Conservation (phyloP, 2,113 vertebrate genomes). For the Zapus hudsonius region DNA sequence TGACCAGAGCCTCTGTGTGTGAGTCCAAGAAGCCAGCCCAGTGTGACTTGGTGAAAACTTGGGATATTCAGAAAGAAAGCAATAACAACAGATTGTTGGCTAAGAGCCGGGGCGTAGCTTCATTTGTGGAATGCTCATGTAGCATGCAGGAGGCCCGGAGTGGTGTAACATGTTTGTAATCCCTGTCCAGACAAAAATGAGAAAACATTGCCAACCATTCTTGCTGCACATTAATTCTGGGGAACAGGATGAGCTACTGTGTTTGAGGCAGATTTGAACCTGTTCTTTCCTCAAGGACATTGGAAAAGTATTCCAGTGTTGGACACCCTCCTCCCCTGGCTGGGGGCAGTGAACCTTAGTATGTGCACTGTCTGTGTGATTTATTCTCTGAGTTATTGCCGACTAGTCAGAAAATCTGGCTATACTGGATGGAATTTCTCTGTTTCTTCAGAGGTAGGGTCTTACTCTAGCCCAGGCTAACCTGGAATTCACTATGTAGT, state of each 20-base stretch:
- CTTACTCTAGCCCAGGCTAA: too few relatives aligned
- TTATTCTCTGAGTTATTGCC: not conserved
- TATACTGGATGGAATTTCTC: not conserved
- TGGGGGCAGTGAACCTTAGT: not conserved
- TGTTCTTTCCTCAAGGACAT: not conserved
- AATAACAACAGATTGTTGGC: not conserved
- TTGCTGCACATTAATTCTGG: not conserved
- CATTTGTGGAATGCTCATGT: too few relatives aligned
- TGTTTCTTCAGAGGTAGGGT: too few relatives aligned
- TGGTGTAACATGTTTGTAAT: too few relatives aligned
- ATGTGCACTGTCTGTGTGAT: not conserved
- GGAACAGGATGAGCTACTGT: not conserved
- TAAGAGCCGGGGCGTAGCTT: too few relatives aligned
- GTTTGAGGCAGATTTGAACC: not conserved
- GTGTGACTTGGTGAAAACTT: not conserved
- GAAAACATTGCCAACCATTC: not conserved
- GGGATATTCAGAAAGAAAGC: not conserved
- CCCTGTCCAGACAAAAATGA: too few relatives aligned
- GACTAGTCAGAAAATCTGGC: not conserved
- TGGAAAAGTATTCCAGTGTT: not conserved
- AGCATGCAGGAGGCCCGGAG: too few relatives aligned
- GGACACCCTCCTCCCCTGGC: not conserved
- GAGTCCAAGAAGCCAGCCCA: not conserved
- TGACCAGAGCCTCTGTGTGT: not conserved
- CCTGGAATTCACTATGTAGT: too few relatives aligned